phyloP scores from a whole-genome alignment of 2,797 vertebrate genomes.

The Bryconaethiops microstoma region DNA sequence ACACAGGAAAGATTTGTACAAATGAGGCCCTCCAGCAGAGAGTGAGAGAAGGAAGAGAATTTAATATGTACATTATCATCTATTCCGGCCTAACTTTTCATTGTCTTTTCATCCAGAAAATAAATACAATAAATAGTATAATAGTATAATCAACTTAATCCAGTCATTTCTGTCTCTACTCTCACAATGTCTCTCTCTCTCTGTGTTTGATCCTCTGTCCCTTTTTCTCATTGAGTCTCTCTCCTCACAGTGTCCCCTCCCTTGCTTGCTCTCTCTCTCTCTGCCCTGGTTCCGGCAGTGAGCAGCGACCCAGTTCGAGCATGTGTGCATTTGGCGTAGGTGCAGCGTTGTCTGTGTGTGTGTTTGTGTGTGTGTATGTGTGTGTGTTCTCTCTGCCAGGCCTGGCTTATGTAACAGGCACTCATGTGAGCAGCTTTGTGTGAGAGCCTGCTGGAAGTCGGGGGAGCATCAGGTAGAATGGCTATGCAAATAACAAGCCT shows the following conservation, averaged over 20 bases:
- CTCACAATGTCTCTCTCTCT: not conserved
- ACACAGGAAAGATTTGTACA: no score
- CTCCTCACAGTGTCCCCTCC: not conserved
- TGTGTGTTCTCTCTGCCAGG: slow-evolving; percentile 17
- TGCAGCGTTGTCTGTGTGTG: slow-evolving; percentile 21
- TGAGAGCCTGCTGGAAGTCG: slow-evolving; percentile 63
- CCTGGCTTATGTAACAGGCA: slow-evolving; percentile 71
- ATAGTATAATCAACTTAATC: not conserved
- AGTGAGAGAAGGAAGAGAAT: no score
- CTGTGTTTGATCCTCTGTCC: not conserved
- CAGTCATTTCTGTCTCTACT: not conserved
- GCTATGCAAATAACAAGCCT: slow-evolving; percentile 68
- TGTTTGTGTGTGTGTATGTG: slow-evolving; percentile 20
- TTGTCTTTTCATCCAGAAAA: not conserved
- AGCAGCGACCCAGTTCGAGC: slow-evolving; percentile 59
- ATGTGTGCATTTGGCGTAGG: slow-evolving; percentile 18
- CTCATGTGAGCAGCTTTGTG: slow-evolving; percentile 72
- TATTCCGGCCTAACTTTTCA: not conserved
- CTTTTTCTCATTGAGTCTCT: not conserved
- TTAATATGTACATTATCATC: no score
- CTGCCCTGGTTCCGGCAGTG: slow-evolving; percentile 54
- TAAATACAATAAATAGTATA: not conserved
- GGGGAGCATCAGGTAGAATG: slow-evolving; percentile 68
- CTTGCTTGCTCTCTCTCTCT: slow-evolving; percentile 10
- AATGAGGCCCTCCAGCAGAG: no score